Evolutionary conservation across 2,113 vertebrate genomes (phyloP), one percentile per base, ranked within the genome.

Genomic region (Dromaius novaehollandiae): DNA sequence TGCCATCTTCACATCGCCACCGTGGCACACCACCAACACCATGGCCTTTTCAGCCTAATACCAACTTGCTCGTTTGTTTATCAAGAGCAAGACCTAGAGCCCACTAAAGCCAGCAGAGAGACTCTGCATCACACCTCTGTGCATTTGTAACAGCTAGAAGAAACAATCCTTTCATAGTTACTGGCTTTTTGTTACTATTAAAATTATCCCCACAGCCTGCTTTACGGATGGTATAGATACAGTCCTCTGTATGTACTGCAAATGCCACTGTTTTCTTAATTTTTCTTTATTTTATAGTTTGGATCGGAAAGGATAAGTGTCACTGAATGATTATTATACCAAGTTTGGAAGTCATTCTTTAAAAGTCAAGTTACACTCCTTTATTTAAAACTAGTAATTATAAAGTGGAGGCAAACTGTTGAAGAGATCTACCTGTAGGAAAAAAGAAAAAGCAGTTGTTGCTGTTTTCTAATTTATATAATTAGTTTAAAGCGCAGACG

Each of bases 41-140:
- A 6, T 44, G 40, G 9, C 38, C 22, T 5, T 6, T 40, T 56
- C 7, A 38, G 68, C 55, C 9, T 9, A 0, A 0, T 3, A 6
- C 20, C 13, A 7, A 1, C 53, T 81, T 64, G 34, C 30, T 88
- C 4, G 1, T 36, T 20, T 32, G 50, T 81, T 46, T 40, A 17
- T n/a, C 36, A 7, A 1, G 9, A 55, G 48, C 42, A 55, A 71
- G 34, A 64, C 21, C 36, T 14, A 61, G 36, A 75, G 42, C 8
- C 13, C 14, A 20, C 12, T 85, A 70, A 76, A 84, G 38, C 36
- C 12, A 19, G 8, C 34, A 55, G 38, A 63, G 77, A 60, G 8
- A 7, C 6, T 82, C 48, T 44, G 22, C 9, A 10, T 77, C 1
- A 0, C 9, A 1, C 28, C 64, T 36, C 2, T 19, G 26, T 77